A percentile compares a stretch with the other conserved stretches of the same genome.
Evolutionary conservation across 2,113 vertebrate genomes (phyloP).

Genomic region (Larimichthys polyactis): DNA sequence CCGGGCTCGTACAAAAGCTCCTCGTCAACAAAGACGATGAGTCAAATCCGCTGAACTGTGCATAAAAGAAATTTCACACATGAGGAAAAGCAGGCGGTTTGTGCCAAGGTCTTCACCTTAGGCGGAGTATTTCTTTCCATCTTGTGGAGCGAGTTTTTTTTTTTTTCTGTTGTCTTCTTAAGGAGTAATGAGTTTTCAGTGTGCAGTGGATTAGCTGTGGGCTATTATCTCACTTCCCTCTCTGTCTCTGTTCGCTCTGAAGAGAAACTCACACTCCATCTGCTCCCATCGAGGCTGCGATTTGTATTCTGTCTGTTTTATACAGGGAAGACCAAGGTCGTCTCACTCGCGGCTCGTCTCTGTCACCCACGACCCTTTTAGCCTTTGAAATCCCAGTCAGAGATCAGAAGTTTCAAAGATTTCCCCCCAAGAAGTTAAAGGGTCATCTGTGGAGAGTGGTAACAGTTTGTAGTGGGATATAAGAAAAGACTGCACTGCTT

Average conservation of each 20-base stretch:
- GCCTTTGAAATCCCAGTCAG: conserved; percentile 19
- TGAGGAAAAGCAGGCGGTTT: conserved; percentile 55
- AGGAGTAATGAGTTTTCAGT: conserved; percentile 71
- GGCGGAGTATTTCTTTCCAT: conserved; percentile 54
- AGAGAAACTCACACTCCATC: conserved; percentile 70
- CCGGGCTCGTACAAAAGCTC: conserved; percentile 37
- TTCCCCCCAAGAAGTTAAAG: background rate
- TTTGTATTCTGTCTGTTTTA: conserved; percentile 47
- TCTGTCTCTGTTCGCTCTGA: conserved; percentile 41
- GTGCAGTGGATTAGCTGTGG: conserved; percentile 74
- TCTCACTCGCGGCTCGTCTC: background rate
- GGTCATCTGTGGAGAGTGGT: background rate
- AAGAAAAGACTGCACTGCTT: background rate
- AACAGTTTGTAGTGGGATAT: background rate
- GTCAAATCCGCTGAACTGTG: conserved; percentile 73
- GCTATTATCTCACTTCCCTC: conserved; percentile 70
- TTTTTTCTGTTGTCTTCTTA: conserved; percentile 40
- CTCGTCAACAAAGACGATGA: conserved; percentile 72
- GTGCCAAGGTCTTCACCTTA: conserved; percentile 58
- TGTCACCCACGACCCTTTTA: conserved; percentile 13
- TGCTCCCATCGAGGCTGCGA: conserved; percentile 50
- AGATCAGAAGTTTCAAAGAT: background rate
- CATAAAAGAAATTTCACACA: conserved; percentile 75
- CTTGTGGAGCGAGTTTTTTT: conserved; percentile 49
- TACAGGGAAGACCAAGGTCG: conserved; percentile 41